A percentile compares a stretch with the other conserved stretches of the same genome.
These are phyloP conservation scores for Sceloporus undulatus DNA, from an alignment of 2,113 vertebrate genomes.

Conservation along the genomic window DNA sequence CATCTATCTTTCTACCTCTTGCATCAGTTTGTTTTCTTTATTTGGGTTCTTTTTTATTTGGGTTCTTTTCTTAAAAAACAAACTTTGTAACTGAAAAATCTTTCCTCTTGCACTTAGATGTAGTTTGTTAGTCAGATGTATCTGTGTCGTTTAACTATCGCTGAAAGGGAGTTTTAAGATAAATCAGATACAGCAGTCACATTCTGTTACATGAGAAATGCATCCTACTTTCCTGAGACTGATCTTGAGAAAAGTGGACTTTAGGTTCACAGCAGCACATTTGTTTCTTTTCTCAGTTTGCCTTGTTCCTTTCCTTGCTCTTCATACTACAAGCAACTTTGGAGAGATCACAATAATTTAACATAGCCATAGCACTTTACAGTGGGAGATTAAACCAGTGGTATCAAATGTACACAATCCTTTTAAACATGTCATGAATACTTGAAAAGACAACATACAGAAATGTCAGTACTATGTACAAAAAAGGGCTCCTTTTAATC, in stretches of 20 bases:
- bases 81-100: constrained; percentile 72
- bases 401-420: not conserved
- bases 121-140: constrained; percentile 64
- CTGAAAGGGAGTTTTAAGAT: constrained; percentile 57
- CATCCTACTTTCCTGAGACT: not conserved
- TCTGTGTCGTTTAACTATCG: constrained; percentile 61
- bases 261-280: not conserved
- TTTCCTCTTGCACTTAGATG: constrained; percentile 63
- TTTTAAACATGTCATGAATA: not conserved
- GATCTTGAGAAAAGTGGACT: not conserved
- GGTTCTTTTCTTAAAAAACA: constrained; percentile 52
- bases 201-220: not conserved
- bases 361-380: not conserved
- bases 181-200: constrained; percentile 31
- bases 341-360: not conserved
- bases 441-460: not conserved
- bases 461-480: not conserved
- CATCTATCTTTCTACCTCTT: not conserved
- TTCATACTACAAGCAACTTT: not conserved
- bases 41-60: not conserved
- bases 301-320: not conserved
- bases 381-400: not conserved
- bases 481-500: not conserved
- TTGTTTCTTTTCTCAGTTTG: not conserved
- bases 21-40: not conserved